Evolutionary conservation across 2,113 vertebrate genomes (phyloP).

Genomic region (Typhlomys cinereus): DNA sequence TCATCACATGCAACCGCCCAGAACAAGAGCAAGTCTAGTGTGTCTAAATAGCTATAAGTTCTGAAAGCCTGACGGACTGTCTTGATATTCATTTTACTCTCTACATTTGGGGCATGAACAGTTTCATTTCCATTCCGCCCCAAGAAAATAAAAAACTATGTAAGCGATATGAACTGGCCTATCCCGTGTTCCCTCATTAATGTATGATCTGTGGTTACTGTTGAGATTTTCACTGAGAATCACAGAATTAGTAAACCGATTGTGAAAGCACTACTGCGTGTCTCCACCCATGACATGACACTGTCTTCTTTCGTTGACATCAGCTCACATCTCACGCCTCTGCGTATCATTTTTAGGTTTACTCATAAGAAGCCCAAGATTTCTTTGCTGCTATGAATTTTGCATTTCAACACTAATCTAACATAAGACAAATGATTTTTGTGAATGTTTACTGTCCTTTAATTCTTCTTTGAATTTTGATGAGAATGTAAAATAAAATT

Average conservation of each 20-base stretch:
- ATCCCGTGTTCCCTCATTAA: not conserved
- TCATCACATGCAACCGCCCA: not conserved
- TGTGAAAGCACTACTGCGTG: not conserved
- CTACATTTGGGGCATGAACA: not conserved
- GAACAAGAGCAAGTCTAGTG: not conserved
- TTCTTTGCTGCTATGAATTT: not conserved
- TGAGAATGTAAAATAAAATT: not conserved
- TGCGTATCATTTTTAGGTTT: not conserved
- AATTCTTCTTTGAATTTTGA: not conserved
- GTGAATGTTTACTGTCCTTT: not conserved
- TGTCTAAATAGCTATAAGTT: not conserved
- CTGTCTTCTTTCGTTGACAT: not conserved
- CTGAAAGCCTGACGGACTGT: not conserved
- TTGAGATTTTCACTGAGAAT: conserved; percentile 28
- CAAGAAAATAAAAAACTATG: not conserved
- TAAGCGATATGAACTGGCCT: not conserved
- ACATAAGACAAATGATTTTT: not conserved
- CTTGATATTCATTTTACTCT: not conserved
- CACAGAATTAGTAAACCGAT: not conserved
- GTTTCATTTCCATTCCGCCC: not conserved
- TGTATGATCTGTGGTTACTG: not conserved
- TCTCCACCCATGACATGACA: not conserved
- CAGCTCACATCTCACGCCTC: too few species aligned
- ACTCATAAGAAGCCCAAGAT: not conserved
- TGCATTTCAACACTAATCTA: not conserved